Base-by-base conservation (phyloP, 2,888 invertebrate species). In the Isoperla grammatica region DNA sequence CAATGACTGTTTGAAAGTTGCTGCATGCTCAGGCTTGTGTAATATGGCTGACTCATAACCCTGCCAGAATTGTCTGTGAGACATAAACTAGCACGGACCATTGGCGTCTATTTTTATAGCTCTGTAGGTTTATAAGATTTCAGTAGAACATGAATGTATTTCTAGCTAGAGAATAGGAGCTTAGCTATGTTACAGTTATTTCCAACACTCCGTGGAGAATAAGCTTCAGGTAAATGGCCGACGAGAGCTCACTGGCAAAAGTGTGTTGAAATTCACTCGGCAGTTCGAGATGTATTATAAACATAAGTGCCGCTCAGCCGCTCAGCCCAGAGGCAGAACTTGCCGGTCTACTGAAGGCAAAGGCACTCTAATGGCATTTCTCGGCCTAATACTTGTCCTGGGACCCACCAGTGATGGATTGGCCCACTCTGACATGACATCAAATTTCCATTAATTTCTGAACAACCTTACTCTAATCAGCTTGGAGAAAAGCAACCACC, bases 401-500 rank as follows among this genome's bases (percentile, higher is more conserved):
- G 53, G 29, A 35, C 23, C 49, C 29, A 50, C 49, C 20, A 53
- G 61, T 61, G 63, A 63, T 63, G 64, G 63, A 63, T 64, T 63
- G 63, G 56, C 57, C 45, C 53, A 46, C 58, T 43, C 59, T 63
- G 64, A 63, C 63, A 60, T 59, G 63, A 64, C 64, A 64, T 64
- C 63, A 64, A 64, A 64, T 64, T 64, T 64, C 64, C 63, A 64
- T 64, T 64, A 64, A 64, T 64, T 64, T 64, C 61, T 64, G 59
- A 60, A 64, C 63, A 62, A 62, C 62, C 58, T 63, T 48, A 50
- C 59, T 58, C 58, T 63, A 64, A 64, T 64, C 63, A 64, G 62
- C 61, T 60, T 60, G 57, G 59, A 60, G 62, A 58, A 60, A 61
- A 60, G 57, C 54, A 53, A 45, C 60, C 29, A 23, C 53, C 48